These are phyloP conservation scores for Eulimnadia texana DNA, from an alignment of 1,140 invertebrate species.

Conservation along the genomic window DNA sequence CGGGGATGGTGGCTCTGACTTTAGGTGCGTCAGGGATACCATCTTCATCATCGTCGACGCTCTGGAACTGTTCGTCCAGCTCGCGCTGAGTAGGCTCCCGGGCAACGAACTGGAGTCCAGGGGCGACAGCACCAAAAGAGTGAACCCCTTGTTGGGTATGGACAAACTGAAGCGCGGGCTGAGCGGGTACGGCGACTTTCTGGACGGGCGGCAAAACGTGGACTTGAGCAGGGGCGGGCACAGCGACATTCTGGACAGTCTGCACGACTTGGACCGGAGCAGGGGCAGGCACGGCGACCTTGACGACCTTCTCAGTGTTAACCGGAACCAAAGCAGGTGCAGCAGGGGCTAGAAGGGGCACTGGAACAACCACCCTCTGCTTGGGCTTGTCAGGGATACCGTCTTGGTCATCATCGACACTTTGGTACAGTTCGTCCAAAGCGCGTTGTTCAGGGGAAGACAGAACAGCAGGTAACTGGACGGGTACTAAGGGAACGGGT, in stretches of 20 bases:
- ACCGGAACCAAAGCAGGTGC: too few relatives aligned
- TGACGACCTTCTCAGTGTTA: too few relatives aligned
- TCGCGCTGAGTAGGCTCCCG: not conserved
- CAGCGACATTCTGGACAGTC: not conserved
- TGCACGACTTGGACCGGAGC: not conserved
- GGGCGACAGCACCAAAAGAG: not conserved
- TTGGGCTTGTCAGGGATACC: conserved; percentile 6
- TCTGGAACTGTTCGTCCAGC: not conserved
- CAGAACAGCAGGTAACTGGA: not conserved
- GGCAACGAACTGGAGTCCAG: not conserved
- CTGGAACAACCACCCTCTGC: not conserved
- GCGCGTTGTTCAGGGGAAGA: conserved; percentile 8
- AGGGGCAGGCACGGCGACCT: not conserved
- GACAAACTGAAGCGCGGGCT: too few relatives aligned
- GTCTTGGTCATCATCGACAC: conserved; percentile 16
- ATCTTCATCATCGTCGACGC: not conserved
- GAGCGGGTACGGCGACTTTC: too few relatives aligned
- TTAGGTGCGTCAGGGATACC: not conserved
- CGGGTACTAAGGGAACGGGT: conserved; percentile 9
- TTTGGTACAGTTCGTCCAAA: conserved; percentile 5
- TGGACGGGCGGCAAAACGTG: too few relatives aligned
- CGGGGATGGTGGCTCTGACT: not conserved
- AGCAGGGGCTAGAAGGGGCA: not conserved
- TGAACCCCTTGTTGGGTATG: too few relatives aligned
- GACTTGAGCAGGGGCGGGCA: not conserved